Percentiles rank a stretch among this genome's conserved stretches.
These are phyloP conservation scores for Oopsacas minuta DNA, from an alignment of 37 sponge, comb jelly and placozoan genomes.

Conservation along the genomic window DNA sequence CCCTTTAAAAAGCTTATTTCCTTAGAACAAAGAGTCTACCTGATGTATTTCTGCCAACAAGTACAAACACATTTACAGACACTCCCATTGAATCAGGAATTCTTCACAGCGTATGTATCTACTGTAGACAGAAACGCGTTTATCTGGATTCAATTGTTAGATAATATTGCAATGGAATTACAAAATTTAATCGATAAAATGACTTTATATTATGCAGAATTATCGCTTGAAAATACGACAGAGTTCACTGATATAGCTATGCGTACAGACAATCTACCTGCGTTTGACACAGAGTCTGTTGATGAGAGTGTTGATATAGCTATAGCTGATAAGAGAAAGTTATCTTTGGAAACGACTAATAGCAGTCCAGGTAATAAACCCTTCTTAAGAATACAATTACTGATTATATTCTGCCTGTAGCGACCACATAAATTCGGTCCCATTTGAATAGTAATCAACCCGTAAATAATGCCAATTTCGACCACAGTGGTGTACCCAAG, in stretches of 20 bases:
- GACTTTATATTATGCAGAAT: not conserved
- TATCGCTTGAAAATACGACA: not conserved
- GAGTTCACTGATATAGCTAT: not conserved
- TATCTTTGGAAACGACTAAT: too few species aligned
- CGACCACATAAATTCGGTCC: too few species aligned
- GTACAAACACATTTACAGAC: not conserved
- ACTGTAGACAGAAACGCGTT: not conserved
- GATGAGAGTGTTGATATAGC: too few species aligned
- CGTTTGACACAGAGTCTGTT: not conserved
- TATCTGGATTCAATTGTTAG: not conserved
- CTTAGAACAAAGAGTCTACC: not conserved
- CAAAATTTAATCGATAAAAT: not conserved
- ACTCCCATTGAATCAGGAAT: not conserved
- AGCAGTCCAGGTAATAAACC: too few species aligned
- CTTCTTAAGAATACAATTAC: too few species aligned
- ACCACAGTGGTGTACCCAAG: too few species aligned
- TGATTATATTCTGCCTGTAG: too few species aligned
- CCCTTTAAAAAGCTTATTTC: not conserved
- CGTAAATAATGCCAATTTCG: too few species aligned
- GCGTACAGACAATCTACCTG: not conserved
- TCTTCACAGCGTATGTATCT: not conserved
- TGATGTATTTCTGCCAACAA: constrained; percentile 1
- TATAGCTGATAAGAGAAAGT: too few species aligned
- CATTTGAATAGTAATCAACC: too few species aligned
- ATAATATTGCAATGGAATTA: not conserved